phyloP scores from a whole-genome alignment of 30 jellyfish, hydroid and myxozoan genomes.

The Haliclystus octoradiatus region DNA sequence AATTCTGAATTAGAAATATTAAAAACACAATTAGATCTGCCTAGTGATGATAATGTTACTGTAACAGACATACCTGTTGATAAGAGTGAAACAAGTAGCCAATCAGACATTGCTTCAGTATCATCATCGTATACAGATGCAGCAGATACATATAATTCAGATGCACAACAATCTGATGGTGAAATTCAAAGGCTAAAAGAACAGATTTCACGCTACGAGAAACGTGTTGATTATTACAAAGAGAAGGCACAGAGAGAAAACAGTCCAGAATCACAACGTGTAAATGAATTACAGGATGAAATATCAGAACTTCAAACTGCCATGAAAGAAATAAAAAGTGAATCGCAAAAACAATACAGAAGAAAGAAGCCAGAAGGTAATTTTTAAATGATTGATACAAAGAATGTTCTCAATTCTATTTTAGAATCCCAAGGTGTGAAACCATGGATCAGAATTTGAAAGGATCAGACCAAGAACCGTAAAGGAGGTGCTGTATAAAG shows the following conservation, averaged over 20 bases:
- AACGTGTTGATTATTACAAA: conserved; percentile 78
- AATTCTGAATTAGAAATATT: conserved; percentile 17
- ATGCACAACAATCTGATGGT: conserved; percentile 21
- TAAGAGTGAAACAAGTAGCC: background rate
- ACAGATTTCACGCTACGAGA: conserved; percentile 83
- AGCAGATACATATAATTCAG: background rate
- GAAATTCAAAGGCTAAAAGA: conserved; percentile 60
- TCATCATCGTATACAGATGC: background rate
- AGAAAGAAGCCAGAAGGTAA: conserved; percentile 26
- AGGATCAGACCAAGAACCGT: too few relatives aligned
- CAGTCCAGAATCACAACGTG: conserved; percentile 62
- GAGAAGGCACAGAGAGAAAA: conserved; percentile 75
- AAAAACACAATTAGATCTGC: too few relatives aligned
- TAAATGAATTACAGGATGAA: conserved; percentile 67
- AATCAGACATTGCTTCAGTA: background rate
- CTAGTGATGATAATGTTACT: too few relatives aligned
- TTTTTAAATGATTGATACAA: too few relatives aligned
- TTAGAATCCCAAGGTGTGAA: too few relatives aligned
- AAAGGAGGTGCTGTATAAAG: too few relatives aligned
- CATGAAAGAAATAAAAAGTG: conserved; percentile 32
- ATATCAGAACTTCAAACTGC: conserved; percentile 59
- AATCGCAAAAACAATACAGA: conserved; percentile 22
- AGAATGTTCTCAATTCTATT: too few relatives aligned
- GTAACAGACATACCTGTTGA: background rate
- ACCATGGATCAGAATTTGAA: too few relatives aligned